These are phyloP conservation scores for Caenorhabditis afra DNA, from an alignment of 2,888 invertebrate species.

Conservation along the genomic window DNA sequence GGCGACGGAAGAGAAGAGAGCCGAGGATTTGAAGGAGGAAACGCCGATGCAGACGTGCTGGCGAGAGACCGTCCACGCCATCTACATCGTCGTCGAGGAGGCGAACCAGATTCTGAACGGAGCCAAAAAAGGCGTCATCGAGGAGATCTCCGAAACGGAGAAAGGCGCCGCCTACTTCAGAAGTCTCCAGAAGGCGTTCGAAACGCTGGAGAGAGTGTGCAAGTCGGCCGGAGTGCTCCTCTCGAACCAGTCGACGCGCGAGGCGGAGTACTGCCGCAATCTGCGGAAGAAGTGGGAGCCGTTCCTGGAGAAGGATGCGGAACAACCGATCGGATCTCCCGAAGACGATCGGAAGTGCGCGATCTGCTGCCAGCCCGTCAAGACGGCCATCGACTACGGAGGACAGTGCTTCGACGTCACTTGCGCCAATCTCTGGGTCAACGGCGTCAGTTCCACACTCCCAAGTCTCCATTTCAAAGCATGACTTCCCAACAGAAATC, in stretches of 20 bases:
- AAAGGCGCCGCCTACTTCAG: constrained; percentile 56
- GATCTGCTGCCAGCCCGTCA: constrained; percentile 62
- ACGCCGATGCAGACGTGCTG: constrained; percentile 35
- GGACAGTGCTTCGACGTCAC: constrained; percentile 69
- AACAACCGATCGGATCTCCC: not conserved
- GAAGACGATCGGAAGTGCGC: constrained; percentile 45
- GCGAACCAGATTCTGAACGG: constrained; percentile 55
- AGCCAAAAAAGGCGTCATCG: constrained; percentile 41
- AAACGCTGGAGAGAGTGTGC: constrained; percentile 52
- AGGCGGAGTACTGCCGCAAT: constrained; percentile 56
- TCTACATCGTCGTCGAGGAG: constrained; percentile 56
- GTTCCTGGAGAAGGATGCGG: constrained; percentile 4
- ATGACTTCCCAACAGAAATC: not conserved
- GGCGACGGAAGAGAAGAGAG: constrained; percentile 7
- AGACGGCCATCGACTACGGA: constrained; percentile 62
- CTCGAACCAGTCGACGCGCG: constrained; percentile 47
- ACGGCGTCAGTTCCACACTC: constrained; percentile 70
- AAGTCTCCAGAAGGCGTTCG: constrained; percentile 46
- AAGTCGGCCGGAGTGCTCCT: constrained; percentile 54
- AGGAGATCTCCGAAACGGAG: constrained; percentile 67
- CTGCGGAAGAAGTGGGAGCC: constrained; percentile 32
- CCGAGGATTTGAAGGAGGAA: constrained; percentile 23
- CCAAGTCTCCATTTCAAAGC: constrained; percentile 64
- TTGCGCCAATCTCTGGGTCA: constrained; percentile 78
- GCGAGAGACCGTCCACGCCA: constrained; percentile 58